Percentiles rank a stretch among this genome's conserved stretches.
Conservation (phyloP, 2,797 vertebrate genomes). For the Pantherophis alleghaniensis region DNA sequence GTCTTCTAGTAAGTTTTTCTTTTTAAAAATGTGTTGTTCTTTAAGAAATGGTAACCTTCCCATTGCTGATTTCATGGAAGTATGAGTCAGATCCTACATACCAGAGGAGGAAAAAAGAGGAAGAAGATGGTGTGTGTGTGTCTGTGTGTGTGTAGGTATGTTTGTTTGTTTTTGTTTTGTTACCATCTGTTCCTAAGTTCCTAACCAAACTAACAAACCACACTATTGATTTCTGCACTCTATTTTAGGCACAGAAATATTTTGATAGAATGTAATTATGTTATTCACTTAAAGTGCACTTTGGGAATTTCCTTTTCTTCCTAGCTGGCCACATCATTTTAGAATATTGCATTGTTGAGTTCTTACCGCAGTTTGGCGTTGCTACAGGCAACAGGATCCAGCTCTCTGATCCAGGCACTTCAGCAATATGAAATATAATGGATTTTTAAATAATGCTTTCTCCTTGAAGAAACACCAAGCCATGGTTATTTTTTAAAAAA, state of each 20-base stretch:
- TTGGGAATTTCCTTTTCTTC: slow-evolving; percentile 27
- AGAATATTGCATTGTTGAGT: not conserved
- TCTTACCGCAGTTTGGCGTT: slow-evolving; percentile 32
- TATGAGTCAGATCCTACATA: not conserved
- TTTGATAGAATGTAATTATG: slow-evolving; percentile 37
- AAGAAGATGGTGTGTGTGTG: not conserved
- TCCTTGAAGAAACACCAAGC: not conserved
- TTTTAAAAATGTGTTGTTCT: no score
- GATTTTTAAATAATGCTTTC: slow-evolving; percentile 9
- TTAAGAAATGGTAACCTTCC: no score
- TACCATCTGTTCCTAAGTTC: not conserved
- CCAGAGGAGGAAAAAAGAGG: not conserved
- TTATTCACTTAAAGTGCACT: slow-evolving; percentile 25
- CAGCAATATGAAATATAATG: not conserved
- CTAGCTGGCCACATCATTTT: slow-evolving; percentile 16
- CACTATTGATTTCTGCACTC: not conserved
- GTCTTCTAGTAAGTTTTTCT: not conserved
- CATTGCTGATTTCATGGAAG: not conserved
- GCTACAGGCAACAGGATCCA: slow-evolving; percentile 26
- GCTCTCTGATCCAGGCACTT: slow-evolving; percentile 2
- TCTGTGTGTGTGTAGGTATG: no score
- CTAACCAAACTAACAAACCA: slow-evolving; percentile 1
- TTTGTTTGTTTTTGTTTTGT: not conserved
- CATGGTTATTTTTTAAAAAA: not conserved
- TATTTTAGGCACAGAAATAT: not conserved